Conservation (phyloP, 1,140 invertebrate species). For the Scaptomyza montana region DNA sequence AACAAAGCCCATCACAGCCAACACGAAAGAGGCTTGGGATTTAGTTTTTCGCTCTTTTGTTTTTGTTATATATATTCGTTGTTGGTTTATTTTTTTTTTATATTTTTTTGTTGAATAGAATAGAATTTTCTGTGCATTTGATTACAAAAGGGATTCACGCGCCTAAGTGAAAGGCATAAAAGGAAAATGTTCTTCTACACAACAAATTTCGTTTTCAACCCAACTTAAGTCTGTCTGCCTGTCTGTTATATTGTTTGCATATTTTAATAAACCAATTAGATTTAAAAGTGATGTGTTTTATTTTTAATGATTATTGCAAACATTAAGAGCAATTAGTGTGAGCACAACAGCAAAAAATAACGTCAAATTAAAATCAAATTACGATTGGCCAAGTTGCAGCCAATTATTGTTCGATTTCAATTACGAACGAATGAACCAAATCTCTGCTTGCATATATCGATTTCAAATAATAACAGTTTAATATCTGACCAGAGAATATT, state of each 20-base stretch:
- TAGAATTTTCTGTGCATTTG: conserved; percentile 78
- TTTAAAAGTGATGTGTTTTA: conserved; percentile 4
- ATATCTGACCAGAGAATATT: conserved; percentile 61
- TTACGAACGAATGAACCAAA: neutral
- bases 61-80: conserved; percentile 2
- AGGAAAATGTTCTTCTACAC: conserved; percentile 54
- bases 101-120: conserved; percentile 51
- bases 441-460: conserved; percentile 44
- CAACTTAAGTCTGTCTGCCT: neutral
- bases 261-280: conserved; percentile 17
- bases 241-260: neutral
- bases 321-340: conserved; percentile 21
- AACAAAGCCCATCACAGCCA: conserved; percentile 72
- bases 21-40: conserved; percentile 77
- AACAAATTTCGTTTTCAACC: conserved; percentile 36
- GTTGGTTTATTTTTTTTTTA: conserved; percentile 28
- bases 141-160: conserved; percentile 79
- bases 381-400: conserved; percentile 12
- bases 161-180: conserved; percentile 66
- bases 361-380: conserved; percentile 27
- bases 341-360: neutral
- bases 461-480: conserved; percentile 68
- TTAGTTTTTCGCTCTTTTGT: conserved; percentile 35
- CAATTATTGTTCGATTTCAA: conserved; percentile 42
- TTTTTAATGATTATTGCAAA: conserved; percentile 17